These are phyloP conservation scores for Crotalus adamanteus DNA, from an alignment of 2,797 vertebrate species.

Conservation along the genomic window DNA sequence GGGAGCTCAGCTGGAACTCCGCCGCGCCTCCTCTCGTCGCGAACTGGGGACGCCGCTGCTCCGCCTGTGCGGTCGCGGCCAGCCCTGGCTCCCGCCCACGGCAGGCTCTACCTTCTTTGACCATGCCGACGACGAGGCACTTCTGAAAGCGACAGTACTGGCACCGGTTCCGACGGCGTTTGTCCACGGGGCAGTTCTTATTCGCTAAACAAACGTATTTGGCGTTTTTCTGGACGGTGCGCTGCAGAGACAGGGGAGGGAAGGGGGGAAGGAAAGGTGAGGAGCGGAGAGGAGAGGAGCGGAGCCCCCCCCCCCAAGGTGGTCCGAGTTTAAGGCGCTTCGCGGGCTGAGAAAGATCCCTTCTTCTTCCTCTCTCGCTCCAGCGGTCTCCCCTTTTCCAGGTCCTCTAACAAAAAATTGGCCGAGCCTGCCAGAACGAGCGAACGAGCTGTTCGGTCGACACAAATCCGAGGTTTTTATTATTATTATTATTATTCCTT, in stretches of 20 bases:
- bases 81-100: too few species aligned
- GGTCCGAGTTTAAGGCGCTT: neutral
- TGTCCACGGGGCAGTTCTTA: constrained; percentile 99
- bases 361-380: neutral
- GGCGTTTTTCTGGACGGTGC: constrained; percentile 98
- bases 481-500: constrained; percentile 75
- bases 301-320: neutral
- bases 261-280: neutral
- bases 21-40: neutral
- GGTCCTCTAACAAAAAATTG: constrained; percentile 70
- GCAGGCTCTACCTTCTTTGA: constrained; percentile 88
- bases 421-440: constrained; percentile 79
- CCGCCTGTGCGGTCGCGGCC: neutral
- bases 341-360: neutral
- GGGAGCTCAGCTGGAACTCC: neutral
- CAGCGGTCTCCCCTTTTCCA: constrained; percentile 17
- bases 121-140: constrained; percentile 98
- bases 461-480: constrained; percentile 83
- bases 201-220: constrained; percentile 98
- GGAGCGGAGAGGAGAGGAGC: neutral
- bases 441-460: constrained; percentile 85
- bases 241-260: constrained; percentile 72
- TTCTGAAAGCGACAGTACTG: constrained; percentile 99
- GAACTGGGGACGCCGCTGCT: neutral
- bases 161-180: constrained; percentile 95